These are phyloP conservation scores for Cephalotes varians DNA, from an alignment of 2,888 invertebrate species.

Conservation along the genomic window DNA sequence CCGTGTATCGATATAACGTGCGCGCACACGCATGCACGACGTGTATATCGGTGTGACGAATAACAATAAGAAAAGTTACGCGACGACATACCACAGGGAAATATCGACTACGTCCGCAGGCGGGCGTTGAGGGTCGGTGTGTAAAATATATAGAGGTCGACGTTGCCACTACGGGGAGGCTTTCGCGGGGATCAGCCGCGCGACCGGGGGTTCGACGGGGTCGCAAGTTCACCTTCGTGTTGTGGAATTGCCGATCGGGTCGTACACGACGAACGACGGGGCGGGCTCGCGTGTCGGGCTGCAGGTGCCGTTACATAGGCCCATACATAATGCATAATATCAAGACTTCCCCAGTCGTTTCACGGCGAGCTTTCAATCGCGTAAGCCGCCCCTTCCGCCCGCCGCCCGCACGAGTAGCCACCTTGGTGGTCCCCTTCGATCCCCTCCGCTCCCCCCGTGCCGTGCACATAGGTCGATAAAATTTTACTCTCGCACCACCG, in stretches of 20 bases:
- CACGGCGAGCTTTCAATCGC: slow-evolving; percentile 84
- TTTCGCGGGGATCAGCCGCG: slow-evolving; percentile 41
- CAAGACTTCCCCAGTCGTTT: slow-evolving; percentile 82
- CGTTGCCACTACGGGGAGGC: slow-evolving; percentile 33
- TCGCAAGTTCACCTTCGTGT: slow-evolving; percentile 75
- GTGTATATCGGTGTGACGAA: slow-evolving; percentile 22
- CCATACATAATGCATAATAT: slow-evolving; percentile 84
- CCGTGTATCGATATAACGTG: slow-evolving; percentile 3
- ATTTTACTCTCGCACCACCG: slow-evolving; percentile 68
- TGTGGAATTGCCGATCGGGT: slow-evolving; percentile 65
- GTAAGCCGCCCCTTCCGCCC: slow-evolving; percentile 72
- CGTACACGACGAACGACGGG: slow-evolving; percentile 49
- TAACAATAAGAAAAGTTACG: slow-evolving; percentile 52
- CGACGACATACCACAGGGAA: slow-evolving; percentile 50
- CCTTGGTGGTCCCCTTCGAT: background rate
- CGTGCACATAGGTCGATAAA: slow-evolving; percentile 75
- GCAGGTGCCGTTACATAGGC: slow-evolving; percentile 79
- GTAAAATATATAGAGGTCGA: slow-evolving; percentile 54
- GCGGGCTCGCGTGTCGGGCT: slow-evolving; percentile 81
- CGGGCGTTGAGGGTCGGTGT: slow-evolving; percentile 16
- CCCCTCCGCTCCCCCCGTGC: background rate
- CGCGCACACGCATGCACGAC: background rate
- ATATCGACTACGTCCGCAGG: slow-evolving; percentile 40
- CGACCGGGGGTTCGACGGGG: slow-evolving; percentile 67
- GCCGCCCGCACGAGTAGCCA: slow-evolving; percentile 43